Evolutionary conservation across 2,888 invertebrate genomes (phyloP), one percentile per base, ranked within the genome.

Genomic region (Caenorhabditis becei): DNA sequence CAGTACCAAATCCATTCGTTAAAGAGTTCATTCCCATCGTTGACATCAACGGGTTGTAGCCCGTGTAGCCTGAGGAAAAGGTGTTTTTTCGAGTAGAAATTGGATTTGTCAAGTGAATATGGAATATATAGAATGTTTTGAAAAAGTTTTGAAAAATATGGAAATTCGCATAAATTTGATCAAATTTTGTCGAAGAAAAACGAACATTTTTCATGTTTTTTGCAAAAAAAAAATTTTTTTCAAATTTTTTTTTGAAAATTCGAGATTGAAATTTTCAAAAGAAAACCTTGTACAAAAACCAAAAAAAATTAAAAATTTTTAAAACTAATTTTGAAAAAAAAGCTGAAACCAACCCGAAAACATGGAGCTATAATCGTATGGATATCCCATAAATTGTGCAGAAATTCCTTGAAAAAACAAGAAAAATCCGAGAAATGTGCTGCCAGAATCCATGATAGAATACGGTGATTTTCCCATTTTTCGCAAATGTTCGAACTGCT

Each of bases 351-450:
- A 5, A 79, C 79, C 79, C 54, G 61, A 58, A 32, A 74, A 79
- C 79, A 79, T 79, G 7, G 72, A 74, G 20, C 61, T 72, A 35
- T 79, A 79, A 58, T 79, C 79, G 24, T 72, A 79, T 7, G 79
- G 79, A 63, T 79, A 79, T 5, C 72, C 72, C 66, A 71, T 79
- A 24, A 72, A 63, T 32, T 79, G 78, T 2, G n/a, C 28, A 20
- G 23, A 23, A 0, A 44, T 26, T 8, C 14, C 3, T 41, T 41
- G 41, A 41, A 35, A 16, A 37, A 49, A 59, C 3, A 67, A 2
- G 10, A 61, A n/a, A 35, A 53, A 49, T 18, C 2, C 23, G 7
- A 11, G 3, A 49, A 20, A n/a, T n/a, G n/a, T n/a, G n/a, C n/a
- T n/a, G n/a, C n/a, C n/a, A n/a, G n/a, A n/a, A n/a, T n/a, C n/a